phyloP scores from a whole-genome alignment of 1,140 invertebrate genomes.

The Drosophila varians region DNA sequence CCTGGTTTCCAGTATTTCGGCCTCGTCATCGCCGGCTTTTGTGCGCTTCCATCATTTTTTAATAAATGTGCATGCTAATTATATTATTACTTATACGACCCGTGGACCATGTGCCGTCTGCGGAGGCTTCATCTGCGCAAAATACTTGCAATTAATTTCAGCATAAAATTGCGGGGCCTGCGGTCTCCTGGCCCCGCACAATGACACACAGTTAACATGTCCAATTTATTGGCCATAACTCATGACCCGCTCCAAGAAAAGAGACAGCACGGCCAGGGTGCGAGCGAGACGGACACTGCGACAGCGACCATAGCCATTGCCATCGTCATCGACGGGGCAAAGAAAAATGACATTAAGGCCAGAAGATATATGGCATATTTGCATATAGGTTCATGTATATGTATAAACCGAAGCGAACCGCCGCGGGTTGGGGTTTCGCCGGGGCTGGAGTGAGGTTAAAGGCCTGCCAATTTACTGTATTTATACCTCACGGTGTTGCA shows the following conservation, averaged over 20 bases:
- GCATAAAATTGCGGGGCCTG: slow-evolving; percentile 77
- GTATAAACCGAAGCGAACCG: slow-evolving; percentile 6
- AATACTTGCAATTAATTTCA: slow-evolving; percentile 79
- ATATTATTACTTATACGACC: slow-evolving; percentile 79
- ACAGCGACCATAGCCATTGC: no score
- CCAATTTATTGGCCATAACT: slow-evolving; percentile 80
- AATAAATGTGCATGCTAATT: slow-evolving; percentile 80
- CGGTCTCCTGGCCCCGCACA: slow-evolving; percentile 56
- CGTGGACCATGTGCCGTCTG: slow-evolving; percentile 34
- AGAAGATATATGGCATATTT: slow-evolving; percentile 73
- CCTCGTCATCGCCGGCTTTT: slow-evolving; percentile 38
- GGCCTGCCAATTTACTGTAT: slow-evolving; percentile 68
- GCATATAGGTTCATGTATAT: slow-evolving; percentile 45
- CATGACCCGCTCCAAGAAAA: slow-evolving; percentile 40
- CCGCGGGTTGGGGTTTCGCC: not conserved
- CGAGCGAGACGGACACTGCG: slow-evolving; percentile 20
- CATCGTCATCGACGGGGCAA: slow-evolving; percentile 53
- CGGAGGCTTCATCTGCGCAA: slow-evolving; percentile 31
- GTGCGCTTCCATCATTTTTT: slow-evolving; percentile 78
- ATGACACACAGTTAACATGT: slow-evolving; percentile 80
- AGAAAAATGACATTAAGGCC: slow-evolving; percentile 78
- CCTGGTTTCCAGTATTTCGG: slow-evolving; percentile 27
- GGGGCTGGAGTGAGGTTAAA: slow-evolving; percentile 42
- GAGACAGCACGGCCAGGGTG: slow-evolving; percentile 5
- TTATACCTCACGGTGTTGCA: slow-evolving; percentile 36